A percentile compares a stretch with the other conserved stretches of the same genome.
phyloP scores from a whole-genome alignment of 2,797 vertebrate species.

The Sandelia bainsii region DNA sequence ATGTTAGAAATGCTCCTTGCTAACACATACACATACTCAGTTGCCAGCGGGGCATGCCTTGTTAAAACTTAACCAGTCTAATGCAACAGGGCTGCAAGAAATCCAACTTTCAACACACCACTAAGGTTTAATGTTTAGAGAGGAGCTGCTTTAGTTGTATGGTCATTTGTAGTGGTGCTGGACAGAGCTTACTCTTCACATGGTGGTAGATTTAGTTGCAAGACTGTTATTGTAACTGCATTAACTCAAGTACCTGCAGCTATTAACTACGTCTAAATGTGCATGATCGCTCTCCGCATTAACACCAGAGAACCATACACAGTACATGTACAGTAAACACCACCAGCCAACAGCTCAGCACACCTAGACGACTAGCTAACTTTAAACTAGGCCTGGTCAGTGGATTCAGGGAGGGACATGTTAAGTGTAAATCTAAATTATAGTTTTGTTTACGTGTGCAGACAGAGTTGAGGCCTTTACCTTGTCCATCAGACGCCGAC shows the following conservation, averaged over 20 bases:
- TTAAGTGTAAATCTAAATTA: neutral
- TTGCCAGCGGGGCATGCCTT: neutral
- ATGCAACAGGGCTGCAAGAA: neutral
- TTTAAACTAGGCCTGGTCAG: neutral
- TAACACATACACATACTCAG: neutral
- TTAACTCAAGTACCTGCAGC: neutral
- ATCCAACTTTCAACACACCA: neutral
- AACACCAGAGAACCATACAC: conserved; percentile 45
- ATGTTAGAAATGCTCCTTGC: neutral
- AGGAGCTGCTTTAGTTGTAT: neutral
- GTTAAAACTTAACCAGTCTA: neutral
- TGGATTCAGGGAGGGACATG: neutral
- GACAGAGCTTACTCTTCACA: neutral
- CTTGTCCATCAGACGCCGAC: conserved; percentile 93
- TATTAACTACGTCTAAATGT: conserved; percentile 1
- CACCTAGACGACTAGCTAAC: neutral
- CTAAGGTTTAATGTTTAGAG: neutral
- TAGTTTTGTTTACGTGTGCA: conserved; percentile 33
- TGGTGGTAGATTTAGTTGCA: neutral
- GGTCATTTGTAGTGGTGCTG: neutral
- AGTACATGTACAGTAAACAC: conserved; percentile 12
- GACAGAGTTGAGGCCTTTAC: conserved; percentile 83
- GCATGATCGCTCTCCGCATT: neutral
- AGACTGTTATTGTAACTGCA: neutral
- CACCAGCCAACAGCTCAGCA: neutral